phyloP scores from a whole-genome alignment of 2,113 vertebrate genomes.

The Heptranchias perlo region DNA sequence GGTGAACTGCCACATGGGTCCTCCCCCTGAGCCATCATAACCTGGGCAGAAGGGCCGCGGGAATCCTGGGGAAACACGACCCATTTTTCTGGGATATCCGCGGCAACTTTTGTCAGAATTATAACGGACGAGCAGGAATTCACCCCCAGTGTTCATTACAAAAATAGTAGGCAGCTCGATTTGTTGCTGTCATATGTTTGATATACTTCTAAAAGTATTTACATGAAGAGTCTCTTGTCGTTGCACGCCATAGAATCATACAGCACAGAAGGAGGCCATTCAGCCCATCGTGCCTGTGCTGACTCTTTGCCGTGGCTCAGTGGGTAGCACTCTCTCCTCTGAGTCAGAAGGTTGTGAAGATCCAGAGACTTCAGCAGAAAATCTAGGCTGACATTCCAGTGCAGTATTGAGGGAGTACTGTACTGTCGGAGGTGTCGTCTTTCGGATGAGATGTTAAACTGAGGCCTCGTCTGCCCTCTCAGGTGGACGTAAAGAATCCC shows the following conservation, averaged over 20 bases:
- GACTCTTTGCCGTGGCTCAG: background rate
- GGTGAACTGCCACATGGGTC: background rate
- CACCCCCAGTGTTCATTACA: too few relatives aligned
- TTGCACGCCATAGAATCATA: background rate
- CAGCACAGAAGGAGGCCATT: background rate
- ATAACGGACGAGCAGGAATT: background rate
- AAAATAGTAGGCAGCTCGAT: too few relatives aligned
- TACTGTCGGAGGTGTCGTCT: background rate
- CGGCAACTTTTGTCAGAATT: background rate
- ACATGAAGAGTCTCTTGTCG: background rate
- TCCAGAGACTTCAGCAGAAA: too few relatives aligned
- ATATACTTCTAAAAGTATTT: background rate
- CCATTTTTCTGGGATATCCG: background rate
- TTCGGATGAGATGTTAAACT: background rate
- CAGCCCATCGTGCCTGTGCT: background rate
- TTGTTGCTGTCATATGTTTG: background rate
- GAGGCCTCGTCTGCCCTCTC: background rate
- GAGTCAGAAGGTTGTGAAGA: background rate
- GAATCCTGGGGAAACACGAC: too few relatives aligned
- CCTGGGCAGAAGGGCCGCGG: background rate
- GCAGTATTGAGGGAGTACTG: too few relatives aligned
- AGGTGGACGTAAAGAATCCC: background rate
- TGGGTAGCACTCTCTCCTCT: background rate
- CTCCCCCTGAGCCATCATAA: background rate
- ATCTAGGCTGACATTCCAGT: too few relatives aligned